Conservation (phyloP, 2,113 vertebrate species). For the Perca flavescens region DNA sequence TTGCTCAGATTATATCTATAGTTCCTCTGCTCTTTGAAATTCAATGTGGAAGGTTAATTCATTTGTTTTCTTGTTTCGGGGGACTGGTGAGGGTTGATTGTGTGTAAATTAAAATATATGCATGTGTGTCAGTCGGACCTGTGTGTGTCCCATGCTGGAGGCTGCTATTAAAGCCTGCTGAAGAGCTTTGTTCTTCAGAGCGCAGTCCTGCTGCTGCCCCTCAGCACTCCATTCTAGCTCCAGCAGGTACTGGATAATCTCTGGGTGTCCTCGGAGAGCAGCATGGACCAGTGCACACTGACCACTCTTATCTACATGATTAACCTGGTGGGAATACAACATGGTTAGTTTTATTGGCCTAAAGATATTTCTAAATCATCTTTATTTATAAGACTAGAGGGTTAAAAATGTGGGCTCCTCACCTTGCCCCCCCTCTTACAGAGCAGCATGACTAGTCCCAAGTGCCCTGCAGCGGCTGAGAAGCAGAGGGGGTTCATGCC, state of each 20-base stretch:
- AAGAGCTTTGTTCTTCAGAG: conserved; percentile 89
- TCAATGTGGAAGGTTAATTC: neutral
- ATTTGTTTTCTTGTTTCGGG: neutral
- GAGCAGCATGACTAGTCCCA: conserved; percentile 89
- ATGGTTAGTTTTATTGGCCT: conserved; percentile 11
- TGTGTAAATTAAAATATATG: neutral
- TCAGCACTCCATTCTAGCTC: conserved; percentile 85
- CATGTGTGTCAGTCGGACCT: conserved; percentile 81
- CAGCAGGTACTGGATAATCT: conserved; percentile 91
- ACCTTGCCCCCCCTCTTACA: conserved; percentile 93
- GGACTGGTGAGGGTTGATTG: neutral
- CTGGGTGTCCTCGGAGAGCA: conserved; percentile 90
- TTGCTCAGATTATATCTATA: conserved; percentile 12
- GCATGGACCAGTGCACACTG: conserved; percentile 95
- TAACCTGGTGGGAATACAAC: conserved; percentile 83
- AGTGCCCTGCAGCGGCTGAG: conserved; percentile 92
- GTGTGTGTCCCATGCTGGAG: conserved; percentile 95
- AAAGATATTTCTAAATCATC: neutral
- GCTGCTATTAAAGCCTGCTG: conserved; percentile 94
- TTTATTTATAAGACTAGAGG: neutral
- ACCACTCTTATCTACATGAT: conserved; percentile 94
- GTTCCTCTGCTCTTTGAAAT: neutral
- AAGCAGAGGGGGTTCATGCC: conserved; percentile 94
- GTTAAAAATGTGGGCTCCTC: conserved; percentile 48
- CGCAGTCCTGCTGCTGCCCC: conserved; percentile 81